Evolutionary conservation across 1,140 invertebrate species (phyloP).

Genomic region (Eumaeus atala): DNA sequence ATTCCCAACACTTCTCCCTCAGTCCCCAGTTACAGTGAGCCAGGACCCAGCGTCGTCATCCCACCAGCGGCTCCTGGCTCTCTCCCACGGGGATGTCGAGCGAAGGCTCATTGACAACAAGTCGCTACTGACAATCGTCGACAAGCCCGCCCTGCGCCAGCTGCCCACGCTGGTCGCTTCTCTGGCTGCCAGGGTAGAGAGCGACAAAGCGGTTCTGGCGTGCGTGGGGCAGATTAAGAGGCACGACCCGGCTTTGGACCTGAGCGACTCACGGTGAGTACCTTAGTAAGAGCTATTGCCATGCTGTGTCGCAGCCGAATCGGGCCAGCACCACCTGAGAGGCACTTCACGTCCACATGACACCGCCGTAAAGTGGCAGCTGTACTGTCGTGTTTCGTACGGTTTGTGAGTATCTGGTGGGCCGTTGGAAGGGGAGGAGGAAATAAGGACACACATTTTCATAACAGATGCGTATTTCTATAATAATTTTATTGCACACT

Average conservation of each 20-base stretch:
- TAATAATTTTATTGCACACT: too few species aligned
- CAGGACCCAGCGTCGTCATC: constrained; percentile 90
- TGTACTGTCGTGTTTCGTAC: too few species aligned
- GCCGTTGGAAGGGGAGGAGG: too few species aligned
- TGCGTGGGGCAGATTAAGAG: constrained; percentile 78
- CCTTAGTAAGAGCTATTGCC: neutral
- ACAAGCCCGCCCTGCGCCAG: constrained; percentile 79
- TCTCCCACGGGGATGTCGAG: constrained; percentile 88
- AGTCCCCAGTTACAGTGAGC: constrained; percentile 77
- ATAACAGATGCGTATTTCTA: too few species aligned
- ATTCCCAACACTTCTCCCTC: too few species aligned
- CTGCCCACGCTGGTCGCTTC: constrained; percentile 74
- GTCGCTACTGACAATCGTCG: constrained; percentile 88
- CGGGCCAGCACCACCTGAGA: too few species aligned
- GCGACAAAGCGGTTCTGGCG: constrained; percentile 82
- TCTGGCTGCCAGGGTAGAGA: constrained; percentile 77
- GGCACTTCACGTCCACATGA: too few species aligned
- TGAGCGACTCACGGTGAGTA: constrained; percentile 66
- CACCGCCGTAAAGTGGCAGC: too few species aligned
- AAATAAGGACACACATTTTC: too few species aligned
- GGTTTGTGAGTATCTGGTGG: too few species aligned
- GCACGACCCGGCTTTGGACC: constrained; percentile 69
- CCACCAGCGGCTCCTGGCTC: constrained; percentile 90
- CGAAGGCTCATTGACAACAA: constrained; percentile 94
- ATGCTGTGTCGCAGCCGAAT: neutral